Evolutionary conservation across 2,888 invertebrate species (phyloP), one percentile per base, ranked within the genome.

Genomic region (Steinernema hermaphroditum): DNA sequence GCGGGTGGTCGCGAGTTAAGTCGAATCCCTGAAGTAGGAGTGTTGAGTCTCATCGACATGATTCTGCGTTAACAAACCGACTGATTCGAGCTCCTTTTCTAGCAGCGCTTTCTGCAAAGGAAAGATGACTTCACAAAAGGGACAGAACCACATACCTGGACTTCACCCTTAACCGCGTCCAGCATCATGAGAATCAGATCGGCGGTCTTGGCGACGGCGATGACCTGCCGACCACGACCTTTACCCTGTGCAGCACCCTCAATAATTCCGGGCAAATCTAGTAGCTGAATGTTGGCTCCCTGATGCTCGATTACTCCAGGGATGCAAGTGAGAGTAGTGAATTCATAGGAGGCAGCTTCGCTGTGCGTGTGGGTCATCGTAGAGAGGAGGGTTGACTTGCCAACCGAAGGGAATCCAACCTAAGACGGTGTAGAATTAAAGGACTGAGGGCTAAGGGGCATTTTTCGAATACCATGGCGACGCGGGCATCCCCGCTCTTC

Each of bases 121-220:
- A n/a, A n/a, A n/a, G n/a, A n/a, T n/a, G n/a, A n/a, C n/a, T n/a
- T n/a, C n/a, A n/a, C n/a, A n/a, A n/a, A n/a, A n/a, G n/a, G n/a
- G n/a, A n/a, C n/a, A n/a, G n/a, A n/a, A n/a, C n/a, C n/a, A 91
- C 76, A 94, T 88, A 75, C 76, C 88, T 98, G 98, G 54, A 95
- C 93, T 86, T 96, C 96, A 71, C 95, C 94, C 88, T 99, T 99
- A 0, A 96, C 95, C 0, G 98, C 97, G 87, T 99, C 98, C 87
- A 98, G 88, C 97, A 98, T 98, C 93, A 99, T 98, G 32, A 99
- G 90, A 44, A 98, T 94, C 82, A 98, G 89, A 89, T 98, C 98
- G 0, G 97, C 94, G 2, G 98, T 98, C 83, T 98, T 90, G 0
- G 97, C 98, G 9, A 99, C 98, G 16, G 98, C 96, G 87, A 99